These are phyloP conservation scores for Protaetia brevitarsis DNA, from an alignment of 1,140 invertebrate genomes.

Conservation along the genomic window DNA sequence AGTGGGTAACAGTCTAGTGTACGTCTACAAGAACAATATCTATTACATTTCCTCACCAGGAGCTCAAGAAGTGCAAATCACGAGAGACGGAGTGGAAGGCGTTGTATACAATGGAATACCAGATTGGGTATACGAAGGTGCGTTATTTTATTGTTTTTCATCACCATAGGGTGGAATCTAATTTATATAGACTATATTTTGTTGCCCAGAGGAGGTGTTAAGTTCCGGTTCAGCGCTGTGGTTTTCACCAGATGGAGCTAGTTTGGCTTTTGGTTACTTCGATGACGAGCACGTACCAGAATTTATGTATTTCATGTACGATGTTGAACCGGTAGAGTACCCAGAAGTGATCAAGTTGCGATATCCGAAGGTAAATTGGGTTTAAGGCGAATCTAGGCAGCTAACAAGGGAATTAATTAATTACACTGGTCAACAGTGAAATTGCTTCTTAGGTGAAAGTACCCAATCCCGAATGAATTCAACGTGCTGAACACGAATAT, in stretches of 20 bases:
- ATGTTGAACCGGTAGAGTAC: slow-evolving; percentile 59
- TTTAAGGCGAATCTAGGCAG: slow-evolving; percentile 54
- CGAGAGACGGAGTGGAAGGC: slow-evolving; percentile 57
- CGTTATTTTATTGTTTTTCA: no score
- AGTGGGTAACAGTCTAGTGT: slow-evolving; percentile 62
- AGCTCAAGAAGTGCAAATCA: slow-evolving; percentile 42
- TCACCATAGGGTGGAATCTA: no score
- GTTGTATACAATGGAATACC: slow-evolving; percentile 75
- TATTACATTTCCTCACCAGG: slow-evolving; percentile 60
- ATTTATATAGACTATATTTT: no score
- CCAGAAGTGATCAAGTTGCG: slow-evolving; percentile 63
- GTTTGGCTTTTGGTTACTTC: slow-evolving; percentile 27
- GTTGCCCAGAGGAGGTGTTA: slow-evolving; percentile 32
- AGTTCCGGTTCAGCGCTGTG: slow-evolving; percentile 32
- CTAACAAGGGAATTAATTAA: background rate
- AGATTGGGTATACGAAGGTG: slow-evolving; percentile 76
- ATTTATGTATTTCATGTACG: slow-evolving; percentile 51
- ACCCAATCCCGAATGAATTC: no score
- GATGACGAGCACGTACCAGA: slow-evolving; percentile 27
- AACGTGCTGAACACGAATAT: no score
- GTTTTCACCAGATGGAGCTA: slow-evolving; percentile 29
- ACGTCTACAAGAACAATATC: slow-evolving; percentile 76
- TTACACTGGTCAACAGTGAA: no score
- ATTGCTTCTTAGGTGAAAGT: no score
- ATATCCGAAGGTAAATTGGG: slow-evolving; percentile 74